These are phyloP conservation scores for Typhlichthys eigenmanni DNA, from an alignment of 2,797 vertebrate species.

Conservation along the genomic window DNA sequence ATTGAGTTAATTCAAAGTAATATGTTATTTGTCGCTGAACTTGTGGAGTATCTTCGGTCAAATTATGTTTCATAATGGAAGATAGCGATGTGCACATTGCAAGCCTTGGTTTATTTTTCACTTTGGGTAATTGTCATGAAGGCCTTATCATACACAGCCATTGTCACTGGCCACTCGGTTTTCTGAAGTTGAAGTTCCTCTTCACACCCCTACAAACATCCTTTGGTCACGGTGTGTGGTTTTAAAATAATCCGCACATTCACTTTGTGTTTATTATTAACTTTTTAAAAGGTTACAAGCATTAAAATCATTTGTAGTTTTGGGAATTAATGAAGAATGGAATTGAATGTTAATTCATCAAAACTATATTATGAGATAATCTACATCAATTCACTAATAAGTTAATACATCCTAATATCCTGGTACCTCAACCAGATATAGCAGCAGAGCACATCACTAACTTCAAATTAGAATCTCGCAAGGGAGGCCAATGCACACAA, in stretches of 20 bases:
- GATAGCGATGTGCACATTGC: conserved; percentile 22
- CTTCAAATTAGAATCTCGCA: background rate
- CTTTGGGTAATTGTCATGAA: conserved; percentile 1
- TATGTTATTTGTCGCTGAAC: background rate
- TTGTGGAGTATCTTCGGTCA: background rate
- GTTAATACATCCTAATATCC: too few species aligned
- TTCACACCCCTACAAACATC: conserved; percentile 39
- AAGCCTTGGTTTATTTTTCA: conserved; percentile 32
- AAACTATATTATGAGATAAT: too few species aligned
- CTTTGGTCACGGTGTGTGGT: conserved; percentile 31
- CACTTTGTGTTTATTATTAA: background rate
- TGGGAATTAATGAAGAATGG: too few species aligned
- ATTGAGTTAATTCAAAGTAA: background rate
- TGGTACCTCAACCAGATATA: too few species aligned
- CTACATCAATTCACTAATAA: too few species aligned
- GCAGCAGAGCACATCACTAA: too few species aligned
- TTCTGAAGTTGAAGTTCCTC: conserved; percentile 33
- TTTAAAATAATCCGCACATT: background rate
- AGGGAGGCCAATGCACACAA: background rate
- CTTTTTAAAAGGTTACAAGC: background rate
- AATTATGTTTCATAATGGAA: background rate
- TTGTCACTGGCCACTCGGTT: conserved; percentile 41
- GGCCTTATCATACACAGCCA: conserved; percentile 45
- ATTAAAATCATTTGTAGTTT: background rate
- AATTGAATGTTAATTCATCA: too few species aligned